phyloP scores from a whole-genome alignment of 2,113 vertebrate species.

The Galeopterus variegatus region DNA sequence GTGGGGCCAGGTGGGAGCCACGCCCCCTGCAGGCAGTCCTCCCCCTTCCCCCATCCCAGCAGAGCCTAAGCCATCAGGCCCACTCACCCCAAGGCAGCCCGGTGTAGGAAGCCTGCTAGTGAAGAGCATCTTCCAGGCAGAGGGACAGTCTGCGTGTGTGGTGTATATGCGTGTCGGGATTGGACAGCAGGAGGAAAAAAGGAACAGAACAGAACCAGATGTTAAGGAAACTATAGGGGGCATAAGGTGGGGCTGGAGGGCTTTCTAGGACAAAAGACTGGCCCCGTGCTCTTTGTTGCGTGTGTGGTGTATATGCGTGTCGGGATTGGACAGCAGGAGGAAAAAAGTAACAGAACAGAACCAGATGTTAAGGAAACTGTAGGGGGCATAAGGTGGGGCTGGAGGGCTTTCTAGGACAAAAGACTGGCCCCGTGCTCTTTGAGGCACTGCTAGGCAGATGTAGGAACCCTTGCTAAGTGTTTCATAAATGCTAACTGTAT shows the following conservation, averaged over 20 bases:
- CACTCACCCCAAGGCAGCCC: neutral
- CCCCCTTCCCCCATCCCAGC: neutral
- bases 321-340: neutral
- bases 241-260: neutral
- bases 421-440: neutral
- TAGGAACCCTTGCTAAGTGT: neutral
- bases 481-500: neutral
- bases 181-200: neutral
- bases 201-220: neutral
- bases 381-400: neutral
- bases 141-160: neutral
- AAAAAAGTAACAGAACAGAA: neutral
- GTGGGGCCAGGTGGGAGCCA: neutral
- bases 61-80: neutral
- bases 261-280: neutral
- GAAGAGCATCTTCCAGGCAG: neutral
- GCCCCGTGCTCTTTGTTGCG: neutral
- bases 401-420: neutral
- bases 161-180: neutral
- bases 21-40: slow-evolving; percentile 7
- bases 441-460: neutral
- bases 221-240: neutral
- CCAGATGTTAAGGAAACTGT: neutral
- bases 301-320: neutral
- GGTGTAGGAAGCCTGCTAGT: neutral